phyloP scores from a whole-genome alignment of 2,113 vertebrate genomes.

The Fukomys damarensis region DNA sequence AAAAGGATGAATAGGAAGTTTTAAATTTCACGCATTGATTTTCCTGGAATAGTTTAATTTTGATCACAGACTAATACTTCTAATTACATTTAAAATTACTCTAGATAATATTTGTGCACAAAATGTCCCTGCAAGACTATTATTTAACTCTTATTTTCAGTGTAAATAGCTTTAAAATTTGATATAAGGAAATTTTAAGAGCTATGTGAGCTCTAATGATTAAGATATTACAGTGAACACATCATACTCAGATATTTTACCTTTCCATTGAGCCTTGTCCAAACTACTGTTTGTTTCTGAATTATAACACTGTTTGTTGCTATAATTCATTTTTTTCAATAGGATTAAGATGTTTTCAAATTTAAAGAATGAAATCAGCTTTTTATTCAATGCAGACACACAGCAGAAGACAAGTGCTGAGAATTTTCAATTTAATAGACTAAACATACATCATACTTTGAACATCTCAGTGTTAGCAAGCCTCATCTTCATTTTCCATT shows the following conservation, averaged over 20 bases:
- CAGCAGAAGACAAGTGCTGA: neutral
- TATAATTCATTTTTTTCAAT: neutral
- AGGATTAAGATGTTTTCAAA: neutral
- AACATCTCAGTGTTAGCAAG: neutral
- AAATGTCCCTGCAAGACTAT: neutral
- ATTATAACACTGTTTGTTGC: neutral
- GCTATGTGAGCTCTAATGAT: neutral
- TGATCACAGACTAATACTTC: neutral
- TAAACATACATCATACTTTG: neutral
- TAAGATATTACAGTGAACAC: neutral
- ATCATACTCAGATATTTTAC: neutral
- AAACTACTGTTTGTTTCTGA: neutral
- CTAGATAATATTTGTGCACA: neutral
- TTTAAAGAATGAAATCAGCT: neutral
- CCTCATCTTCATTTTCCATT: neutral
- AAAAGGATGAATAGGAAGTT: neutral
- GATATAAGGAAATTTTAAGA: neutral
- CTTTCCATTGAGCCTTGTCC: neutral
- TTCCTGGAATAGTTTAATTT: neutral
- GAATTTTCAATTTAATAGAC: neutral
- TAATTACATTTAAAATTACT: neutral
- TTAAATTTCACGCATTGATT: neutral
- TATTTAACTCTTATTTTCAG: neutral
- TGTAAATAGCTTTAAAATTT: neutral
- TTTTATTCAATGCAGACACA: neutral